Percentiles rank a stretch among this genome's conserved stretches.
These are phyloP conservation scores for Cephalophus harveyi DNA, from an alignment of 2,113 vertebrate genomes.

Conservation along the genomic window DNA sequence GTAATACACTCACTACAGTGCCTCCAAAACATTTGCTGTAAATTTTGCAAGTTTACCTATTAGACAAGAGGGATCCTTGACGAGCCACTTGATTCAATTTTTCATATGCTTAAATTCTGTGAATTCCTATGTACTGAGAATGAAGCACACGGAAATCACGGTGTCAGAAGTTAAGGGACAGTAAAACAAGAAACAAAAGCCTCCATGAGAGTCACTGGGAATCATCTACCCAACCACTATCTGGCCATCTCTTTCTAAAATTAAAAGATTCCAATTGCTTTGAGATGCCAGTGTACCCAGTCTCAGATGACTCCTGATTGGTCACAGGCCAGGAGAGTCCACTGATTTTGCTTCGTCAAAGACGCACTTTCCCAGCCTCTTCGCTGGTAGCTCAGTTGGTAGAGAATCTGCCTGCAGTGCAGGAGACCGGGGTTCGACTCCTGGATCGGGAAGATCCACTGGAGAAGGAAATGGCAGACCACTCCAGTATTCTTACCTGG, in stretches of 20 bases:
- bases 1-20: neutral
- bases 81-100: rapidly evolving
- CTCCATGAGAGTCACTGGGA: neutral
- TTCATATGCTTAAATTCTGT: neutral
- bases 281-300: rapidly evolving
- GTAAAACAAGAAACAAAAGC: neutral
- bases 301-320: neutral
- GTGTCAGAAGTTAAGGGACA: neutral
- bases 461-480: neutral
- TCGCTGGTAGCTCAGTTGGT: rapidly evolving
- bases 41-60: too few relatives aligned
- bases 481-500: neutral
- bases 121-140: neutral
- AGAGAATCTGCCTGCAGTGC: neutral
- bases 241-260: neutral
- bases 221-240: rapidly evolving
- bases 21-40: too few relatives aligned
- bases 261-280: neutral
- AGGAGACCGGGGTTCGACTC: rapidly evolving
- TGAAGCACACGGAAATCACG: rapidly evolving
- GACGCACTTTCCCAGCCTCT: neutral
- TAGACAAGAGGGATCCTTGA: neutral
- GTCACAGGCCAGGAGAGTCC: neutral
- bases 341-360: neutral
- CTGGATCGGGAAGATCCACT: neutral